Conservation (phyloP, 2,888 invertebrate genomes). For the Pseudococcus longispinus region DNA sequence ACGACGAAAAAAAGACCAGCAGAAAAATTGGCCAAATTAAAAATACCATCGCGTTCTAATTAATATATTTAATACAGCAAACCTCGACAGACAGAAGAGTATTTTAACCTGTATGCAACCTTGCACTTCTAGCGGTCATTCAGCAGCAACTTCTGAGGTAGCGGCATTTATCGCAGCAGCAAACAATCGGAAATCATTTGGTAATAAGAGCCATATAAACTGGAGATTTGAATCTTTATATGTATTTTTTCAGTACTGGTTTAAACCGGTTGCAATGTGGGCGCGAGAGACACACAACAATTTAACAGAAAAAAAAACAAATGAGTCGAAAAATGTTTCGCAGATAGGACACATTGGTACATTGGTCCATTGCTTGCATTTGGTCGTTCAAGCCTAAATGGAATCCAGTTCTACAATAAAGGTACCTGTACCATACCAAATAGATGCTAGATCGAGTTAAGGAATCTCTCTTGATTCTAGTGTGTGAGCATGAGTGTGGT, state of each 20-base stretch:
- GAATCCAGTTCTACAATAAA: constrained; percentile 20
- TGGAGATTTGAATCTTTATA: neutral
- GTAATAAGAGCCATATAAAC: constrained; percentile 20
- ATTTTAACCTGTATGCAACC: neutral
- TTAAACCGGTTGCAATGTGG: constrained; percentile 11
- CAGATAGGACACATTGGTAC: neutral
- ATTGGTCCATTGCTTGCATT: neutral
- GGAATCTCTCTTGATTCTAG: neutral
- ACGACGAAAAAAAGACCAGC: neutral
- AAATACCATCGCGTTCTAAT: neutral
- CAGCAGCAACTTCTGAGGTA: neutral
- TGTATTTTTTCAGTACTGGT: neutral
- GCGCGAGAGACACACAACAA: constrained; percentile 13
- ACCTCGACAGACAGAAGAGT: neutral
- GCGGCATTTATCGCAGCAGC: neutral
- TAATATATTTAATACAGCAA: neutral
- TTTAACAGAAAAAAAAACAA: neutral
- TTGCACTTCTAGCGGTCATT: neutral
- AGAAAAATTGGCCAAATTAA: neutral
- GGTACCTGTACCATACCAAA: neutral
- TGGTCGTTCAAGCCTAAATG: neutral
- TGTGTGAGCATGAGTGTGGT: neutral
- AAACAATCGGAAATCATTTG: constrained; percentile 2
- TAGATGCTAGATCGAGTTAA: neutral
- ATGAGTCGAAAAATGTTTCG: constrained; percentile 30